phyloP scores from a whole-genome alignment of 2,113 vertebrate genomes.

The Craseonycteris thonglongyai region DNA sequence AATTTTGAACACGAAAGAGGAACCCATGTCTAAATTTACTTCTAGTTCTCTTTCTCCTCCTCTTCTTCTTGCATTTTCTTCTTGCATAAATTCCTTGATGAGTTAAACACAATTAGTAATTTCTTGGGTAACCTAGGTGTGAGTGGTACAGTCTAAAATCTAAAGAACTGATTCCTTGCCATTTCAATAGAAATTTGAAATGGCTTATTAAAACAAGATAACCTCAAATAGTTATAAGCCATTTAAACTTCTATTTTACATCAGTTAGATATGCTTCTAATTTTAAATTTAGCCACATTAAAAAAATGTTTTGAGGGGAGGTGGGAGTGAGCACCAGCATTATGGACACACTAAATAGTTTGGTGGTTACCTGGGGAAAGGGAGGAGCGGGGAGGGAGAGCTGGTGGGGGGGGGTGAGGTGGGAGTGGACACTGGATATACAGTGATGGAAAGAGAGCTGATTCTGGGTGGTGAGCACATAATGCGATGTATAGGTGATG shows the following conservation, averaged over 20 bases:
- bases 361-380: no score
- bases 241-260: neutral
- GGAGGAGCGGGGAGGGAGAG: no score
- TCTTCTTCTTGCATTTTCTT: neutral
- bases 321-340: no score
- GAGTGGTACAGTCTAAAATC: neutral
- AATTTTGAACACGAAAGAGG: neutral
- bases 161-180: neutral
- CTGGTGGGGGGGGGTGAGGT: no score
- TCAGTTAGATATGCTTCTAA: neutral
- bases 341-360: no score
- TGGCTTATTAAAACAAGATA: neutral
- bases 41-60: neutral
- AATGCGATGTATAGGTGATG: no score
- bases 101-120: neutral
- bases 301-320: neutral
- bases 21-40: neutral
- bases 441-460: no score
- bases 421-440: no score
- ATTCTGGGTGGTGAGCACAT: no score
- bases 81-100: neutral
- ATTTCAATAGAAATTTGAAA: neutral
- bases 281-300: neutral
- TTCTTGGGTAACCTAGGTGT: neutral
- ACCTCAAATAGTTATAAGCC: neutral